Evolutionary conservation across 2,797 vertebrate genomes (phyloP).

Genomic region (Peromyscus aztecus): DNA sequence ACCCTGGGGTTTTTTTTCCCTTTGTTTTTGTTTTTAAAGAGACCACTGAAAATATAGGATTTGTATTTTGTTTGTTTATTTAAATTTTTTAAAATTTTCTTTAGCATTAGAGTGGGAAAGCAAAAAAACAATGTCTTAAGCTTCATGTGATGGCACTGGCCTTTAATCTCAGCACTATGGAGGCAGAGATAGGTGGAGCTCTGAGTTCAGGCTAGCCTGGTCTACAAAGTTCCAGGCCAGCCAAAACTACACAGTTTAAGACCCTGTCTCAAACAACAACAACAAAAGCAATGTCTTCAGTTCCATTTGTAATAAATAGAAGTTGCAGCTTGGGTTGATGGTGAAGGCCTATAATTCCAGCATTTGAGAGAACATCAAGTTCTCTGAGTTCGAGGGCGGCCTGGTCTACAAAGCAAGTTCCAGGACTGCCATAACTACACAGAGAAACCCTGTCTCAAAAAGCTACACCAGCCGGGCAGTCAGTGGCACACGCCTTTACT

Average conservation of each 20-base stretch:
- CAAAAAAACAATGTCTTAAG: not conserved
- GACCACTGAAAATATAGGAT: not conserved
- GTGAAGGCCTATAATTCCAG: not conserved
- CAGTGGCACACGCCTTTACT: too few species aligned
- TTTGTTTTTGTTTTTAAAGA: not conserved
- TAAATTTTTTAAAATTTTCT: not conserved
- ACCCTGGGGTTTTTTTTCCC: too few species aligned
- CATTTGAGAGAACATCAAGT: not conserved
- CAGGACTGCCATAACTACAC: too few species aligned
- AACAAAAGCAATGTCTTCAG: not conserved
- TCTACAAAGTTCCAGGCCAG: not conserved
- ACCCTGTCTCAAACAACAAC: not conserved
- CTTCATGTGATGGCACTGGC: not conserved
- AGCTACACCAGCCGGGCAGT: too few species aligned
- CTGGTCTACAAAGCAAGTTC: not conserved
- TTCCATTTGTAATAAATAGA: not conserved
- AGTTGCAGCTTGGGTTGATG: too few species aligned
- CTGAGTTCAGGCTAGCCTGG: not conserved
- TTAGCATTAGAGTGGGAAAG: not conserved
- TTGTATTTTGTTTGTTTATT: too few species aligned
- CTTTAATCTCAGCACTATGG: not conserved
- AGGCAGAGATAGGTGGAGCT: not conserved
- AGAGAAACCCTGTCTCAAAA: not conserved
- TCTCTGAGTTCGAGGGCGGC: not conserved
- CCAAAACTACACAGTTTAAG: not conserved